phyloP scores from a whole-genome alignment of 2,797 vertebrate genomes.

The Coracias cyanogaster region DNA sequence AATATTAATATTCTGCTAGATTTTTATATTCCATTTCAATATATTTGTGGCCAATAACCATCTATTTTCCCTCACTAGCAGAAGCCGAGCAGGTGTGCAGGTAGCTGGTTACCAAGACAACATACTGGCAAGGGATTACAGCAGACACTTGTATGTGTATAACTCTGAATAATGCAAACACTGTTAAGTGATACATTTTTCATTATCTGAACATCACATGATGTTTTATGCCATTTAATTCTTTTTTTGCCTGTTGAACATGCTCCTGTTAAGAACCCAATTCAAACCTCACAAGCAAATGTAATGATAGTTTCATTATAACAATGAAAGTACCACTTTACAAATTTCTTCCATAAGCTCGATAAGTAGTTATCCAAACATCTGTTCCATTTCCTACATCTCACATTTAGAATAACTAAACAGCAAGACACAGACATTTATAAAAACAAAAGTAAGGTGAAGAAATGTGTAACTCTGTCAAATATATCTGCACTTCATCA shows the following conservation, averaged over 20 bases:
- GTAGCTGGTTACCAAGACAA: slow-evolving; percentile 87
- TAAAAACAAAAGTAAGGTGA: slow-evolving; percentile 64
- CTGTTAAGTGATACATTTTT: slow-evolving; percentile 84
- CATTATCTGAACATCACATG: slow-evolving; percentile 78
- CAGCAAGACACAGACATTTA: slow-evolving; percentile 63
- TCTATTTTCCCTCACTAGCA: slow-evolving; percentile 74
- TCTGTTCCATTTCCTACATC: slow-evolving; percentile 71
- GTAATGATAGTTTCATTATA: slow-evolving; percentile 77
- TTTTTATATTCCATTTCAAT: slow-evolving; percentile 79
- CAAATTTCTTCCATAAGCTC: slow-evolving; percentile 23
- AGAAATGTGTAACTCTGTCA: slow-evolving; percentile 46
- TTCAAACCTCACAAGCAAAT: slow-evolving; percentile 71
- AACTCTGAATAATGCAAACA: slow-evolving; percentile 86
- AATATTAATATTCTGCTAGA: slow-evolving; percentile 81
- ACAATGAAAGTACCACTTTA: slow-evolving; percentile 73
- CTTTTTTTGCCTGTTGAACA: slow-evolving; percentile 68
- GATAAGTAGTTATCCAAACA: slow-evolving; percentile 72
- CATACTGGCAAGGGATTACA: slow-evolving; percentile 82
- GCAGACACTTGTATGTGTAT: slow-evolving; percentile 78
- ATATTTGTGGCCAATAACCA: slow-evolving; percentile 80
- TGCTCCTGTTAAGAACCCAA: slow-evolving; percentile 70
- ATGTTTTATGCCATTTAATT: slow-evolving; percentile 61
- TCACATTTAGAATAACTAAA: slow-evolving; percentile 72
- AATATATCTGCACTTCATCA: slow-evolving; percentile 36
- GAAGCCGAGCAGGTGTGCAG: slow-evolving; percentile 82